Evolutionary conservation across 2,113 vertebrate genomes (phyloP), one percentile per base, ranked within the genome.

Genomic region (Xenopus laevis): DNA sequence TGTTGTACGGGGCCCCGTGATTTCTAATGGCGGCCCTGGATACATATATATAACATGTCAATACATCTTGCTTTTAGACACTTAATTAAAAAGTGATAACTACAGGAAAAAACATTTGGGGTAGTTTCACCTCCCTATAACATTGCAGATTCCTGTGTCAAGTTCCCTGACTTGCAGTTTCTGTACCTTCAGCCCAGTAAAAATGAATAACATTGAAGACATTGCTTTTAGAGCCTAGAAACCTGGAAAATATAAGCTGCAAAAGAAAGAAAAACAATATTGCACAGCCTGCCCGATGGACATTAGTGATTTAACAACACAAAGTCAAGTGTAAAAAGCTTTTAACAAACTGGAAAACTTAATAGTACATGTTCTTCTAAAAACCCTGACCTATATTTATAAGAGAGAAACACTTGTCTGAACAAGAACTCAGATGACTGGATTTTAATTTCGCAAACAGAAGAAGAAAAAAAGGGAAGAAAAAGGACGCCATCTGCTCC

Each of bases 301-400:
- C 68, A 18, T 59, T 5, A 52, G n/a, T 70, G 13, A 50, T 70
- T 70, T 70, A 58, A 58, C 58, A 58, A 50, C 45, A 20, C 21
- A 16, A 52, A 27, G 70, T 18, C 16, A 16, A 47, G 46, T 21
- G 50, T 13, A 47, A 18, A 50, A 47, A 47, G 68, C 69, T 16
- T 21, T 61, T 62, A 46, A 17, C 69, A 50, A 47, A 40, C 68
- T 45, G 68, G 40, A 58, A 61, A 15, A 46, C 47, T 50, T 50
- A 12, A 21, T 15, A 15, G 45, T 44, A 27, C 57, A 47, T 46
- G 40, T 71, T 52, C 59, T 50, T 18, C 47, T 13, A 20, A 11
- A 63, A 62, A 50, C 40, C 8, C 18, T 71, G 70, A 71, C 70
- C 57, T 62, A 71, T 60, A 71, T 71, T 71, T 63, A 61, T 18